A percentile compares a stretch with the other conserved stretches of the same genome.
phyloP scores from a whole-genome alignment of 2,888 invertebrate species.

The Neuroscelio doddi region DNA sequence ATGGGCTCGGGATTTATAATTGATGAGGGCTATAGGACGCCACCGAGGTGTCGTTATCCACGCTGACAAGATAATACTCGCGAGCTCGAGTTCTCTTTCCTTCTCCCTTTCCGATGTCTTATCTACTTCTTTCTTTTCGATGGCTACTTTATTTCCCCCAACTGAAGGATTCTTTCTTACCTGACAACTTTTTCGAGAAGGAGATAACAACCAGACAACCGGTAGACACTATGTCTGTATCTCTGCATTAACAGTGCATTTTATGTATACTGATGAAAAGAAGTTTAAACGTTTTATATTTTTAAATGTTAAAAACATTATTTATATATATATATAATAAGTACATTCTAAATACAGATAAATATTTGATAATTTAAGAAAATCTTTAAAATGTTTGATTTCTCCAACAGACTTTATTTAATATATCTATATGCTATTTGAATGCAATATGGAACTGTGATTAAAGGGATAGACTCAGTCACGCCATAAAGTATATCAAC shows the following conservation, averaged over 20 bases:
- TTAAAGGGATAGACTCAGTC: not conserved
- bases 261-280: no score
- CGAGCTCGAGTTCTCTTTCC: slow-evolving; percentile 55
- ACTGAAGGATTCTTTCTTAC: slow-evolving; percentile 55
- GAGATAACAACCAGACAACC: slow-evolving; percentile 57
- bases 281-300: no score
- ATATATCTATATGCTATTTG: no score
- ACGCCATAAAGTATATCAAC: slow-evolving; percentile 37
- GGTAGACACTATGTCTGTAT: slow-evolving; percentile 49
- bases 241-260: slow-evolving; percentile 1
- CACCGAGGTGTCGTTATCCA: slow-evolving; percentile 67
- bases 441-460: no score
- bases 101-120: slow-evolving; percentile 41
- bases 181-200: slow-evolving; percentile 57
- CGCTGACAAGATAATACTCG: slow-evolving; percentile 67
- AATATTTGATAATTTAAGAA: no score
- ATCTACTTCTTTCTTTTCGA: slow-evolving; percentile 49
- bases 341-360: no score
- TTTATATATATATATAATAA: no score
- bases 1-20: slow-evolving; percentile 63
- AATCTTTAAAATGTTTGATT: no score
- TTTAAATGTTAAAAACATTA: no score
- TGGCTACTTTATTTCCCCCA: slow-evolving; percentile 59
- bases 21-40: slow-evolving; percentile 66
- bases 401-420: no score